Evolutionary conservation across 2,113 vertebrate species (phyloP).

Genomic region (Alouatta palliata): DNA sequence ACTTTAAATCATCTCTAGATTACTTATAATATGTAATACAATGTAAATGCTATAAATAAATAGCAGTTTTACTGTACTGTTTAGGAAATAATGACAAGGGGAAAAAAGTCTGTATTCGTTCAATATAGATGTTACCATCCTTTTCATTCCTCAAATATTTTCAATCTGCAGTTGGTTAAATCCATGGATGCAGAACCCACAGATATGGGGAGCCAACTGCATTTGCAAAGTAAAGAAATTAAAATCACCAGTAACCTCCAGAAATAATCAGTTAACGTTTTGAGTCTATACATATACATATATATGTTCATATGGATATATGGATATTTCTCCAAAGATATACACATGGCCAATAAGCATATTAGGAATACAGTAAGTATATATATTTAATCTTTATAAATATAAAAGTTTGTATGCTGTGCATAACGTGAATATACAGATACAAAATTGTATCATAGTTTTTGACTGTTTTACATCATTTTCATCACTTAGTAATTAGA

Average conservation of each 20-base stretch:
- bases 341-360: background rate
- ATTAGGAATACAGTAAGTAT: background rate
- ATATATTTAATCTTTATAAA: background rate
- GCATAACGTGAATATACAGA: background rate
- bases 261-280: background rate
- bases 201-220: background rate
- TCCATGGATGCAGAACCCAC: background rate
- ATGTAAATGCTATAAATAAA: background rate
- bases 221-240: conserved; percentile 15
- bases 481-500: background rate
- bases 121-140: background rate
- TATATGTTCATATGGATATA: background rate
- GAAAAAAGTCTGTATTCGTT: background rate
- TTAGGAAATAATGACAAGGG: background rate
- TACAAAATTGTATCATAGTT: background rate
- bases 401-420: background rate
- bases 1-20: background rate
- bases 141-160: background rate
- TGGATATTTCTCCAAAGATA: background rate
- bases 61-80: background rate
- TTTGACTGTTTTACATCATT: background rate
- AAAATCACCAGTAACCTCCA: background rate
- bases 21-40: background rate
- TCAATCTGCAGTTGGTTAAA: background rate
- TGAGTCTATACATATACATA: background rate